Base-by-base conservation (phyloP, 2,888 invertebrate species). In the Synergus gifuensis region DNA sequence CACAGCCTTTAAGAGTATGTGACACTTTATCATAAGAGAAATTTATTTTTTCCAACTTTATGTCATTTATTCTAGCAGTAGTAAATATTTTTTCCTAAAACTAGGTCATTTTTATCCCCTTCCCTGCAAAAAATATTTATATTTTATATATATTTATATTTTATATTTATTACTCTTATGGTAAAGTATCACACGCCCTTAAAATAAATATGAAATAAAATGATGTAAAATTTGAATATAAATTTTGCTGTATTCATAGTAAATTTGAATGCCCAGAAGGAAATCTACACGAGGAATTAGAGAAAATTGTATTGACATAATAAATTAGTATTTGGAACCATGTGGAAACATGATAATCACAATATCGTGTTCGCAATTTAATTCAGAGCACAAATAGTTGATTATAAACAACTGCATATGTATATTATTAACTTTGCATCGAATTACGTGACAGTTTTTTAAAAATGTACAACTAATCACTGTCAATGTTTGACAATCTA, bases 221-320 rank as follows among this genome's bases (percentile, higher is more conserved):
- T 28, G 28, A 28, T 0, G 28, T 28, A 28, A n/a, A n/a, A 1
- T 7, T 7, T 7, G n/a, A 54, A 54, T 49, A 54, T 54, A 54
- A n/a, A n/a, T 54, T n/a, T 8, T 8, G 49, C 49, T n/a, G 8
- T 60, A 22, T 60, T 60, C 11, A 49, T 28, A 36, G 14, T 36
- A 69, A 69, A 69, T 69, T 16, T 69, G 22, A 69, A 69, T 14
- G 16, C 49, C 49, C n/a, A 49, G 28, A 49, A n/a, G 54, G 9
- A 9, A 36, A 49, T 54, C n/a, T 73, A n/a, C 54, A 36, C 36
- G n/a, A n/a, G n/a, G 11, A 54, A 73, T 49, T 54, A 16, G n/a
- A 5, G 54, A 36, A 73, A 54, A 54, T 54, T 73, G 28, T 69
- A 36, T 73, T 49, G 11, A 49, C 36, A 54, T 40, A 73, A 54